phyloP scores from a whole-genome alignment of 2,113 vertebrate genomes.

The Apaloderma vittatum region DNA sequence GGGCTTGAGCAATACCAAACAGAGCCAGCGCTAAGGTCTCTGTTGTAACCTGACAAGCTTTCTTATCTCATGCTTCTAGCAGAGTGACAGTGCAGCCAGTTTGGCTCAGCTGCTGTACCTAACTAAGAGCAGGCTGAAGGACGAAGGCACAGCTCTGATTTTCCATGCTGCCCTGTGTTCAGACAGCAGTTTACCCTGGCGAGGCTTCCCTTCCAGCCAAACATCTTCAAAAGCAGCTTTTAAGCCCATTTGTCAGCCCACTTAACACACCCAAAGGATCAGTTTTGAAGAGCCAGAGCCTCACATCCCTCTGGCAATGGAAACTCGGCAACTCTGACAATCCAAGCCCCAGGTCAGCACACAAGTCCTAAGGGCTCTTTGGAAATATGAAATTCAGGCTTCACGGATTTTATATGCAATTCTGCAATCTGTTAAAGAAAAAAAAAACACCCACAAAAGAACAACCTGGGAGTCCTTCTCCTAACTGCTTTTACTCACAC shows the following conservation, averaged over 20 bases:
- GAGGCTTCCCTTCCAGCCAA: neutral
- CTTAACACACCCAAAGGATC: neutral
- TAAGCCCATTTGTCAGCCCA: neutral
- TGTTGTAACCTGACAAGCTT: neutral
- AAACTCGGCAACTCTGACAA: neutral
- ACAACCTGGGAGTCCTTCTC: accelerated
- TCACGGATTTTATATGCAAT: neutral
- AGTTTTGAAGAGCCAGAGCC: neutral
- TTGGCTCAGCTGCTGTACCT: neutral
- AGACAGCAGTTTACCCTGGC: neutral
- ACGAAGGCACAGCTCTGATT: neutral
- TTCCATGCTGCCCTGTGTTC: neutral
- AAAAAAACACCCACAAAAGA: neutral
- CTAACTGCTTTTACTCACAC: neutral
- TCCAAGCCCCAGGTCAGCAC: neutral
- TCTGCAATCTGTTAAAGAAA: neutral
- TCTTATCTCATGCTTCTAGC: neutral
- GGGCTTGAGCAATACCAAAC: neutral
- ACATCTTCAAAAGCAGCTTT: neutral
- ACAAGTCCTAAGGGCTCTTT: neutral
- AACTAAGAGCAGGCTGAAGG: neutral
- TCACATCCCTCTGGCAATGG: neutral
- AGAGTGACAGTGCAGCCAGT: neutral
- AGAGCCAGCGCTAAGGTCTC: neutral
- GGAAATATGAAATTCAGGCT: neutral